These are phyloP conservation scores for Perizoma affinitatum DNA, from an alignment of 2,888 invertebrate species.

Conservation along the genomic window DNA sequence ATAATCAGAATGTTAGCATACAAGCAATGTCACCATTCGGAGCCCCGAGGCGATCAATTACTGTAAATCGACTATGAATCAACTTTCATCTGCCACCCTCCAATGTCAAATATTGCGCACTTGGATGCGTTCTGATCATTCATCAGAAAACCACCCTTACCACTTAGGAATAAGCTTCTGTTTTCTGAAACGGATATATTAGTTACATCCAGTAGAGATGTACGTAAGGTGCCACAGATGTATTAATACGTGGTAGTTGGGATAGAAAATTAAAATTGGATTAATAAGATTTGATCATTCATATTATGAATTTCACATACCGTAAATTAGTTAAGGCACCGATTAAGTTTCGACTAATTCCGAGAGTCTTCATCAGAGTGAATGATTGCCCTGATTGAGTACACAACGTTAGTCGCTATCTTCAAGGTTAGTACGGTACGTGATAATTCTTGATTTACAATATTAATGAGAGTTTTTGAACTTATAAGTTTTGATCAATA, in stretches of 20 bases:
- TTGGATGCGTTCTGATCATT: conserved; percentile 39
- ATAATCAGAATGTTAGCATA: conserved; percentile 41
- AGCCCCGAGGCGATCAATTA: conserved; percentile 67
- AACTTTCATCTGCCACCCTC: conserved; percentile 61
- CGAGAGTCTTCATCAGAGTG: too few species aligned
- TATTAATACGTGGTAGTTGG: conserved; percentile 25
- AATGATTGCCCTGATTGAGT: too few species aligned
- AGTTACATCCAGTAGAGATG: neutral
- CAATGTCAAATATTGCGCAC: conserved; percentile 55
- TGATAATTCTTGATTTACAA: too few species aligned
- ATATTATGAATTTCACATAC: too few species aligned
- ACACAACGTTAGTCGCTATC: too few species aligned
- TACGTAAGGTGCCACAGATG: conserved; percentile 8
- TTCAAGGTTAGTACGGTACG: too few species aligned
- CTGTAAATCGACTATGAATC: conserved; percentile 67
- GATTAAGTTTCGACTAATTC: too few species aligned
- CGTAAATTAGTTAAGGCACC: neutral
- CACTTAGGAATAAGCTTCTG: neutral
- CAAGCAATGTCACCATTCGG: conserved; percentile 40
- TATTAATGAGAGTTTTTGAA: too few species aligned
- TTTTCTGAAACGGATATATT: neutral
- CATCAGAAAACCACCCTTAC: conserved; percentile 29
- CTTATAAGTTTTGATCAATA: too few species aligned
- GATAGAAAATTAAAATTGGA: conserved; percentile 26
- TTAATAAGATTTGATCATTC: conserved; percentile 7